These are phyloP conservation scores for Masticophis lateralis DNA, from an alignment of 2,797 vertebrate species.

Conservation along the genomic window DNA sequence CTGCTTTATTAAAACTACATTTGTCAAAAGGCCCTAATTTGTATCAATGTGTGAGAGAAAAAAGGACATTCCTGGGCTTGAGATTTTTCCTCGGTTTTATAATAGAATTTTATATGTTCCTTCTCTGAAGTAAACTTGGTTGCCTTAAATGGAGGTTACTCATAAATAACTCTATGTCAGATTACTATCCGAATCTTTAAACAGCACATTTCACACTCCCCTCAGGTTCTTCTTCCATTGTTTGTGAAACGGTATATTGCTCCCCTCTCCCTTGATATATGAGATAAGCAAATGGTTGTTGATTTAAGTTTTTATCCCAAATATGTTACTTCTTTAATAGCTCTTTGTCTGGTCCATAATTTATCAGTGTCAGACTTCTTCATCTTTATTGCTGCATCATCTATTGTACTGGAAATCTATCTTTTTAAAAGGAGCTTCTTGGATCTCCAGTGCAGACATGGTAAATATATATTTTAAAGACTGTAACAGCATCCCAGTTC, in stretches of 20 bases:
- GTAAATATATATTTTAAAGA: slow-evolving; percentile 1
- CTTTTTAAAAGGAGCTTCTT: slow-evolving; percentile 55
- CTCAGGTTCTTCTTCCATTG: slow-evolving; percentile 48
- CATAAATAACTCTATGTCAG: not conserved
- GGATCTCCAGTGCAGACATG: slow-evolving; percentile 57
- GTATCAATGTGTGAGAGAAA: slow-evolving; percentile 27
- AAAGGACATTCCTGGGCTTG: slow-evolving; percentile 53
- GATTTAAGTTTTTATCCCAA: slow-evolving; percentile 59
- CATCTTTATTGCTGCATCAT: slow-evolving; percentile 64
- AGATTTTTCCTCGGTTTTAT: slow-evolving; percentile 18
- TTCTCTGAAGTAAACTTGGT: not conserved
- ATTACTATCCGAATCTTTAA: slow-evolving; percentile 34
- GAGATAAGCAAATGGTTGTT: slow-evolving; percentile 70
- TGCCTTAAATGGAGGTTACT: not conserved
- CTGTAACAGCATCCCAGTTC: slow-evolving; percentile 26
- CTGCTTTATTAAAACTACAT: slow-evolving; percentile 70
- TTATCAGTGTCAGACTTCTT: slow-evolving; percentile 73
- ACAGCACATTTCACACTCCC: not conserved
- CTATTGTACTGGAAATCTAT: slow-evolving; percentile 68
- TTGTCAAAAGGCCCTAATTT: slow-evolving; percentile 68
- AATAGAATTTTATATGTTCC: not conserved
- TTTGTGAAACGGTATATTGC: slow-evolving; percentile 60
- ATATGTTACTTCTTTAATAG: slow-evolving; percentile 72
- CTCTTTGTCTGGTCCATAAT: slow-evolving; percentile 74
- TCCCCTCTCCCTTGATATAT: slow-evolving; percentile 18